phyloP scores from a whole-genome alignment of 2,113 vertebrate species.

The Actenoides hombroni region DNA sequence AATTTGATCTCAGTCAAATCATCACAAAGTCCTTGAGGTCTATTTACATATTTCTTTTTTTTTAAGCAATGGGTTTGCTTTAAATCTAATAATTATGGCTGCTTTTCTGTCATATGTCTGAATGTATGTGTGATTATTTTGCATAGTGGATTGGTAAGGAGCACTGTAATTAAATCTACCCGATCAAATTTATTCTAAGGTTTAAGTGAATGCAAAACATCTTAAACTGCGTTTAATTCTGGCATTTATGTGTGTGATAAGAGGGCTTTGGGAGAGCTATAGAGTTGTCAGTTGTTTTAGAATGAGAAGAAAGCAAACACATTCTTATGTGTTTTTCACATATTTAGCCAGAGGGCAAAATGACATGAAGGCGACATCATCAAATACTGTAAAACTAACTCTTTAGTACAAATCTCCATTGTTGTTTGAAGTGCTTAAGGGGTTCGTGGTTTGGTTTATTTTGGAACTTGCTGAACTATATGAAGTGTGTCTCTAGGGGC shows the following conservation, averaged over 20 bases:
- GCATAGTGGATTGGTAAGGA: not conserved
- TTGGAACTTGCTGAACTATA: conserved; percentile 78
- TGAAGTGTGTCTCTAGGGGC: conserved; percentile 79
- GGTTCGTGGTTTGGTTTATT: conserved; percentile 76
- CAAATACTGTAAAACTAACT: conserved; percentile 70
- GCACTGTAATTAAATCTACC: not conserved
- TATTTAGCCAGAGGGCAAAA: conserved; percentile 54
- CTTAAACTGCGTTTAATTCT: conserved; percentile 4
- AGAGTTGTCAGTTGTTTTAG: not conserved
- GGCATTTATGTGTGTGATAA: not conserved
- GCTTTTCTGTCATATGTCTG: not conserved
- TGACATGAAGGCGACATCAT: conserved; percentile 69
- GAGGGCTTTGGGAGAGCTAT: not conserved
- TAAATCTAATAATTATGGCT: not conserved
- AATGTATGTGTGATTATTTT: not conserved
- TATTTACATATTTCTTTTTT: not conserved
- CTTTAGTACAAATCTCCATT: conserved; percentile 76
- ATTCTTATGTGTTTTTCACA: conserved; percentile 8
- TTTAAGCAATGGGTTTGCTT: not conserved
- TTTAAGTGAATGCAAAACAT: conserved; percentile 4
- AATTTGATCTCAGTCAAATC: not conserved
- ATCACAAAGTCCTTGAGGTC: not conserved
- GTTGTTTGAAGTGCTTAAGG: conserved; percentile 77
- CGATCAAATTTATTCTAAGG: not conserved
- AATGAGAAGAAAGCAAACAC: conserved; percentile 1